Evolutionary conservation across 2,797 vertebrate genomes (phyloP).

Genomic region (Phrynocephalus guinanensis): DNA sequence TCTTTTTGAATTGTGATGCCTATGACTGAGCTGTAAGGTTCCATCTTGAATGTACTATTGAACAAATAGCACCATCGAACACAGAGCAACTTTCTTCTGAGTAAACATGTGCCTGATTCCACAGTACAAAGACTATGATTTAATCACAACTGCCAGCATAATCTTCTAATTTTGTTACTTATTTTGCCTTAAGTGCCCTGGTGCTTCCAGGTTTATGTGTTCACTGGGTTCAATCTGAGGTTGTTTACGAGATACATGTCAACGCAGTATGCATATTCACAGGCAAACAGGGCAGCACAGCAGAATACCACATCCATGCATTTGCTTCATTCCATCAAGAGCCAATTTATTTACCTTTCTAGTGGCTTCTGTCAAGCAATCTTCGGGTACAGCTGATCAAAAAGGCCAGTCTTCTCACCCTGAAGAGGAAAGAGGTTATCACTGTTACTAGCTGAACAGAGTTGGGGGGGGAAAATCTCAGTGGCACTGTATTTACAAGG

Average conservation of each 20-base stretch:
- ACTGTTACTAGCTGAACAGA: constrained; percentile 75
- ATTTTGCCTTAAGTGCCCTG: background rate
- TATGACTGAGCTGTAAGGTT: background rate
- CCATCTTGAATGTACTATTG: background rate
- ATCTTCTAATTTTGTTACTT: background rate
- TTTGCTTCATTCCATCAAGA: constrained; percentile 22
- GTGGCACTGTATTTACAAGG: constrained; percentile 65
- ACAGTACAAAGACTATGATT: background rate
- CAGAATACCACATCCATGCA: constrained; percentile 10
- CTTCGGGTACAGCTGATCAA: constrained; percentile 87
- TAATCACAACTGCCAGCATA: background rate
- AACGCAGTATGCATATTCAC: background rate
- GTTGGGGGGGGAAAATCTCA: constrained; percentile 63
- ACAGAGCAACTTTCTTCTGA: background rate
- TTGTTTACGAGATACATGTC: background rate
- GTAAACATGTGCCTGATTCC: background rate
- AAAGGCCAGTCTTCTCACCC: constrained; percentile 88
- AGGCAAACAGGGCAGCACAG: background rate
- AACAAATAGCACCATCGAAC: background rate
- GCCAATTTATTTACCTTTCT: constrained; percentile 87
- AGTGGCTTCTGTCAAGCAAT: constrained; percentile 90
- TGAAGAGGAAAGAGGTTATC: constrained; percentile 83
- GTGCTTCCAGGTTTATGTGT: background rate
- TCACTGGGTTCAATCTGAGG: background rate
- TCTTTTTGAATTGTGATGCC: background rate